These are phyloP conservation scores for Diplosoma virens DNA, from an alignment of 23 tunicate species.

Conservation along the genomic window DNA sequence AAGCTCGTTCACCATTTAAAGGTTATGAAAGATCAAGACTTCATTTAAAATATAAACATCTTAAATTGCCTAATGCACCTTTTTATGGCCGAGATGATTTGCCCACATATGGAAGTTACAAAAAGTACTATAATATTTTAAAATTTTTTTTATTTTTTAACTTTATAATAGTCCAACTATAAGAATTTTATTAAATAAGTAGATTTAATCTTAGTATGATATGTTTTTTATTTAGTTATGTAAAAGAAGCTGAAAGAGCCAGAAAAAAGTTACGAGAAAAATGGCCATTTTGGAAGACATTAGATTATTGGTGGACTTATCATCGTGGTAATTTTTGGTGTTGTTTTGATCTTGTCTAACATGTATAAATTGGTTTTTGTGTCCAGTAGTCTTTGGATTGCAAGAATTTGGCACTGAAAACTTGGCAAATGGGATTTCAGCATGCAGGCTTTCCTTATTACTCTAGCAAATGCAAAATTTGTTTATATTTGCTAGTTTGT, in stretches of 20 bases:
- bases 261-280: neutral
- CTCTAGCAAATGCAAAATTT: no score
- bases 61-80: slow-evolving; percentile 21
- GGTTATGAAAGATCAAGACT: neutral
- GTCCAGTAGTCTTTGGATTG: no score
- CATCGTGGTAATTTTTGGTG: slow-evolving; percentile 1
- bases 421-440: no score
- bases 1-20: slow-evolving; percentile 12
- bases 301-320: slow-evolving; percentile 15
- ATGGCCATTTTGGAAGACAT: slow-evolving; percentile 22
- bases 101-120: slow-evolving; percentile 39
- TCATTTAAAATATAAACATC: neutral
- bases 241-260: slow-evolving; percentile 28
- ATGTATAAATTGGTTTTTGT: no score
- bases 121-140: slow-evolving; percentile 12
- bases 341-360: no score
- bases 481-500: no score
- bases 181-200: no score
- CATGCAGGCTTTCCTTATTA: no score
- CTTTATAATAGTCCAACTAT: neutral
- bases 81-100: slow-evolving; percentile 20
- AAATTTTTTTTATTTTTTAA: neutral
- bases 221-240: slow-evolving; percentile 10
- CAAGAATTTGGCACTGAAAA: no score
- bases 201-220: neutral